Percentiles rank a stretch among this genome's conserved stretches.
phyloP scores from a whole-genome alignment of 2,113 vertebrate species.

The Alethe castanea region DNA sequence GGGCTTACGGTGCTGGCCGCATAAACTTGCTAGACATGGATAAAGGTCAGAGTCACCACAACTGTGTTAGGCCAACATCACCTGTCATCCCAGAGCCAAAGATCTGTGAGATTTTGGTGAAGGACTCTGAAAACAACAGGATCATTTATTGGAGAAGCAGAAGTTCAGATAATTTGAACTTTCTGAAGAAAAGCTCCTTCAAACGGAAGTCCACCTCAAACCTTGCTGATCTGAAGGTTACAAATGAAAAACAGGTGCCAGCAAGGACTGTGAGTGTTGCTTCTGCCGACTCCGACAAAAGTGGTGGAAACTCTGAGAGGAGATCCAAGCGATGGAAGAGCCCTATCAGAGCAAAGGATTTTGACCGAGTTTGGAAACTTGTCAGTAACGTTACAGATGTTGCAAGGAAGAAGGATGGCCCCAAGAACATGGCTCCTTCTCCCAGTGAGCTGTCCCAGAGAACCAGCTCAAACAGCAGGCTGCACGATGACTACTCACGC shows the following conservation, averaged over 20 bases:
- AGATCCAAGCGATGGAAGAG: constrained; percentile 73
- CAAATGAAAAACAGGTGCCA: constrained; percentile 57
- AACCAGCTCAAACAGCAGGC: constrained; percentile 68
- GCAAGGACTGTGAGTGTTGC: constrained; percentile 75
- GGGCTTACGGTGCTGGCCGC: constrained; percentile 88
- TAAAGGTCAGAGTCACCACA: constrained; percentile 31
- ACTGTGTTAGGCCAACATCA: not conserved
- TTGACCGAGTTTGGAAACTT: constrained; percentile 81
- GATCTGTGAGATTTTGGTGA: constrained; percentile 56
- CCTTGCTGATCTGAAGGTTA: constrained; percentile 57
- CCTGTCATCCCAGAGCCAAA: not conserved
- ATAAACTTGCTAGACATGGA: constrained; percentile 80
- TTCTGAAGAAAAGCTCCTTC: constrained; percentile 85
- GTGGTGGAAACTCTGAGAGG: constrained; percentile 41
- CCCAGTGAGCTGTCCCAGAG: not conserved
- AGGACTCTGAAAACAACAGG: constrained; percentile 66
- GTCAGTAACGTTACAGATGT: constrained; percentile 85
- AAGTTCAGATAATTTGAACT: constrained; percentile 86
- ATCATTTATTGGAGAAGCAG: constrained; percentile 81
- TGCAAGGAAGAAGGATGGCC: constrained; percentile 66
- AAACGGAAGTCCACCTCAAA: constrained; percentile 80
- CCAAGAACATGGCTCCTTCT: not conserved
- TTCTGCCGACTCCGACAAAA: constrained; percentile 72
- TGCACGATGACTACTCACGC: constrained; percentile 94
- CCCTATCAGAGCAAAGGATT: constrained; percentile 79